Percentiles rank a stretch among this genome's conserved stretches.
These are phyloP conservation scores for Galeruca laticollis DNA, from an alignment of 2,888 invertebrate species.

Conservation along the genomic window DNA sequence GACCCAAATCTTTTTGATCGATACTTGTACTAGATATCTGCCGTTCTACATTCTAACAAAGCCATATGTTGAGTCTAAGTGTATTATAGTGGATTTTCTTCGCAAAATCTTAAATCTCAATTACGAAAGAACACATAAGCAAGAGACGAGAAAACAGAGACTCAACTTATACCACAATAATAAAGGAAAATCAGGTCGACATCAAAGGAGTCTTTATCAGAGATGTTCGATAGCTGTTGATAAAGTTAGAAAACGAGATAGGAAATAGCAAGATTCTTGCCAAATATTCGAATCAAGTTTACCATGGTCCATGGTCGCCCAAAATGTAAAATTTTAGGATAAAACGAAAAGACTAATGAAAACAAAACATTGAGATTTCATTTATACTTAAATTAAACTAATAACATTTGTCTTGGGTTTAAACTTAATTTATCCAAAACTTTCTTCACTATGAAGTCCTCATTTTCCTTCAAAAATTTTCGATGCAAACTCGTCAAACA, in stretches of 20 bases:
- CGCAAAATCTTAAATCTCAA: slow-evolving; percentile 39
- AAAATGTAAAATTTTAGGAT: too few relatives aligned
- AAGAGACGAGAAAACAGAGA: slow-evolving; percentile 40
- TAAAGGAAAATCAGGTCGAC: slow-evolving; percentile 26
- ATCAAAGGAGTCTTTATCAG: slow-evolving; percentile 23
- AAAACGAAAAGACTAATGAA: too few relatives aligned
- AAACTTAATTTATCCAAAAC: too few relatives aligned
- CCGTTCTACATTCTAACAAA: slow-evolving; percentile 28
- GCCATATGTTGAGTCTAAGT: slow-evolving; percentile 33
- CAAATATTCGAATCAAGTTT: too few relatives aligned
- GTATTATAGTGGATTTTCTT: slow-evolving; percentile 36
- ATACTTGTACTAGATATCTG: slow-evolving; percentile 11
- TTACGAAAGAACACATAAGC: slow-evolving; percentile 32
- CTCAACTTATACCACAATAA: slow-evolving; percentile 30
- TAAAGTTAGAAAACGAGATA: not conserved
- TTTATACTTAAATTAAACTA: too few relatives aligned
- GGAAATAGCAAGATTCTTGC: not conserved
- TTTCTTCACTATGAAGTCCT: too few relatives aligned
- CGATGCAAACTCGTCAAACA: too few relatives aligned
- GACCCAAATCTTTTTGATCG: slow-evolving; percentile 14
- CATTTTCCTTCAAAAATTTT: too few relatives aligned
- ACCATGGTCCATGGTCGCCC: too few relatives aligned
- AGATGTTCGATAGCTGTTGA: slow-evolving; percentile 12
- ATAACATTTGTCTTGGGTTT: too few relatives aligned
- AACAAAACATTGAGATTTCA: too few relatives aligned